phyloP scores from a whole-genome alignment of 2,888 invertebrate genomes.

The Drosophila paramelanica region DNA sequence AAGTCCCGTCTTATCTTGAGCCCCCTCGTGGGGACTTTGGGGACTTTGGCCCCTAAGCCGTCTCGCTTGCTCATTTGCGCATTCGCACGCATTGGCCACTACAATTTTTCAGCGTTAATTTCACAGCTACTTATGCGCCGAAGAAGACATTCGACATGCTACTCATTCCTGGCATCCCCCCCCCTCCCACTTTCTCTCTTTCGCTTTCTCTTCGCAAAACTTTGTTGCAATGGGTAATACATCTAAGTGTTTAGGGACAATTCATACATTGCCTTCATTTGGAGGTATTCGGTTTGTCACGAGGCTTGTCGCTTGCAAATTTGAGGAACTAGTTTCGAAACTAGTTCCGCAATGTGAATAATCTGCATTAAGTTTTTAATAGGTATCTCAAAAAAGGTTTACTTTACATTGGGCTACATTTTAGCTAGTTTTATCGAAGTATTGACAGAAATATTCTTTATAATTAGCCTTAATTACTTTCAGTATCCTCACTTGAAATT shows the following conservation, averaged over 20 bases:
- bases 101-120: conserved; percentile 73
- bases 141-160: conserved; percentile 42
- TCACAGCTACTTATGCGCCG: conserved; percentile 74
- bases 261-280: not conserved
- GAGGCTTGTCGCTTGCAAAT: conserved; percentile 6
- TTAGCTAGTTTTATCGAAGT: too few species aligned
- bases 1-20: conserved; percentile 4
- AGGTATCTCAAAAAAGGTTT: too few species aligned
- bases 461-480: too few species aligned
- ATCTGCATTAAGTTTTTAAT: too few species aligned
- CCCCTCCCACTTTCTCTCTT: too few species aligned
- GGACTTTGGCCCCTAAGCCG: conserved; percentile 13
- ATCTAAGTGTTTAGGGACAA: conserved; percentile 14
- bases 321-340: not conserved
- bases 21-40: not conserved
- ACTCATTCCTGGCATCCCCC: not conserved
- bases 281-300: conserved; percentile 31
- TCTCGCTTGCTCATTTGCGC: conserved; percentile 55
- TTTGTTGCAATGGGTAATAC: conserved; percentile 10
- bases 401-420: too few species aligned
- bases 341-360: too few species aligned
- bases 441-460: too few species aligned
- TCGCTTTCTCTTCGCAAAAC: not conserved
- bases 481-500: too few species aligned
- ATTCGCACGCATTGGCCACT: conserved; percentile 45